phyloP scores from a whole-genome alignment of 2,797 vertebrate genomes.

The Danio choprae region DNA sequence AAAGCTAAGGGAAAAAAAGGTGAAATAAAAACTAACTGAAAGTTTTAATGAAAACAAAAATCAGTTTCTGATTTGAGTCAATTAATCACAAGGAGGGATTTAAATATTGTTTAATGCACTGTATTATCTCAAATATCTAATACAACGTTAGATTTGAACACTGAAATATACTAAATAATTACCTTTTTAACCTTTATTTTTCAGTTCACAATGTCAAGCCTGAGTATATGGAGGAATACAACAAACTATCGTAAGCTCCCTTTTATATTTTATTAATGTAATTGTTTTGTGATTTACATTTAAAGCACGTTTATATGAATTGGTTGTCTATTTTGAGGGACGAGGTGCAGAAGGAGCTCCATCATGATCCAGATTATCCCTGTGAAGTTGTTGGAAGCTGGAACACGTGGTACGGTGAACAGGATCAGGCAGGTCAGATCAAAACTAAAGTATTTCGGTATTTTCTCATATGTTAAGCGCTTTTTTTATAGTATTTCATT shows the following conservation, averaged over 20 bases:
- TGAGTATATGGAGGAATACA: slow-evolving; percentile 94
- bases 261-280: not conserved
- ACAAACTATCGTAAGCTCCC: slow-evolving; percentile 92
- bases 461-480: no score
- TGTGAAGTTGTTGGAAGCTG: slow-evolving; percentile 96
- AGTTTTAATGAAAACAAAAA: no score
- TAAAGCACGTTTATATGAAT: not conserved
- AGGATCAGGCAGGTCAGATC: slow-evolving; percentile 93
- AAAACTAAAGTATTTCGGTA: not conserved
- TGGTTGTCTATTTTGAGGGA: slow-evolving; percentile 72
- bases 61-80: no score
- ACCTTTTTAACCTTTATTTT: slow-evolving; percentile 60
- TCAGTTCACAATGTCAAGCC: slow-evolving; percentile 98
- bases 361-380: slow-evolving; percentile 86
- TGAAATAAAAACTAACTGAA: no score
- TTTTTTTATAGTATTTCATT: no score
- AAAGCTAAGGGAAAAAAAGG: no score
- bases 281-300: not conserved
- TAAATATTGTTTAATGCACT: no score
- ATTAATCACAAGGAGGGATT: no score
- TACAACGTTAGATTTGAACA: not conserved
- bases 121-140: no score
- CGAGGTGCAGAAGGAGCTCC: slow-evolving; percentile 88
- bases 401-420: slow-evolving; percentile 97
- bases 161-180: not conserved